phyloP scores from a whole-genome alignment of 2,888 invertebrate species.

The Ennomos fuscantarius region DNA sequence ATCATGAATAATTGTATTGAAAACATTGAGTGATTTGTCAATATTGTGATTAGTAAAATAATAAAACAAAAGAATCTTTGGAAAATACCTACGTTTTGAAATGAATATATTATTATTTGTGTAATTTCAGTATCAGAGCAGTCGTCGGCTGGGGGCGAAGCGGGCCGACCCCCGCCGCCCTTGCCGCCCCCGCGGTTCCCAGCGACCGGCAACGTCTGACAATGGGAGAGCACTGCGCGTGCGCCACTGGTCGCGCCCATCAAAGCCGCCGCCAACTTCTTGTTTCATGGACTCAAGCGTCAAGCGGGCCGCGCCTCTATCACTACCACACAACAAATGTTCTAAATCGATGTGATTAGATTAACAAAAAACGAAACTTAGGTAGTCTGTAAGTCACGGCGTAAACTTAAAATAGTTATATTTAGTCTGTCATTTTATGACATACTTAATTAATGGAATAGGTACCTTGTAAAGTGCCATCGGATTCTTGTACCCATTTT shows the following conservation, averaged over 20 bases:
- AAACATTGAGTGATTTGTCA: too few species aligned
- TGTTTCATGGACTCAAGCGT: constrained; percentile 87
- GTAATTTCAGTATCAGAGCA: constrained; percentile 92
- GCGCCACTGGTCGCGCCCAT: constrained; percentile 85
- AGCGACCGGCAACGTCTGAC: constrained; percentile 91
- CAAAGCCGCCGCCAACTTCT: constrained; percentile 89
- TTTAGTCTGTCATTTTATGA: constrained; percentile 82
- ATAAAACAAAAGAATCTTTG: too few species aligned
- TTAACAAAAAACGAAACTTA: constrained; percentile 73
- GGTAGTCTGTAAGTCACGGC: constrained; percentile 71
- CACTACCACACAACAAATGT: constrained; percentile 84
- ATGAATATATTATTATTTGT: too few species aligned
- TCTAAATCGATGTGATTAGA: constrained; percentile 85
- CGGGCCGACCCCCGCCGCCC: constrained; percentile 91
- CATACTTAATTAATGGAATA: constrained; percentile 76
- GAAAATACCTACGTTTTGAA: too few species aligned
- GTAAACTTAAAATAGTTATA: constrained; percentile 74
- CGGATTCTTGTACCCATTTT: constrained; percentile 79
- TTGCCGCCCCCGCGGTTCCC: constrained; percentile 93
- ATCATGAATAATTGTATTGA: too few species aligned
- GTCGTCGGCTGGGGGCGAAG: constrained; percentile 91
- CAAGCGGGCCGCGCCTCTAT: constrained; percentile 75
- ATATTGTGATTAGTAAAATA: too few species aligned
- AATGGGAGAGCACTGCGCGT: constrained; percentile 88
- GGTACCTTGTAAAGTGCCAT: constrained; percentile 78